Base-by-base conservation (phyloP, 2,888 invertebrate genomes). In the Dryadula phaetusa region DNA sequence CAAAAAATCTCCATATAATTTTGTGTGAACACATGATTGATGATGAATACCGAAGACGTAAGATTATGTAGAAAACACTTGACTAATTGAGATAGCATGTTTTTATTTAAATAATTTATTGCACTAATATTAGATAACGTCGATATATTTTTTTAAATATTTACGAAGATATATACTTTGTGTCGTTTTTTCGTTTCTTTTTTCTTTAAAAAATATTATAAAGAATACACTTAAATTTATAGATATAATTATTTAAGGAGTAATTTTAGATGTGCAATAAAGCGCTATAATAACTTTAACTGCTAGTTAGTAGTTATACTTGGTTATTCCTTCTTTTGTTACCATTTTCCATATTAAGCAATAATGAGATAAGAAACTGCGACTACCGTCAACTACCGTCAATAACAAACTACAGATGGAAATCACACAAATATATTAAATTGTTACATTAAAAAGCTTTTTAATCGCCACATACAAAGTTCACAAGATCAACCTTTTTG, bases 391-490 rank as follows among this genome's bases (percentile, higher is more conserved):
- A 10, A 37, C 2, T 37, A 28, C 28, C 28, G n/a, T n/a, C 7
- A 54, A 53, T 54, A 12, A 22, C 25, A 56, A n/a, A 40, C 16
- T 25, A n/a, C 40, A 5, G 7, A 0, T n/a, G 40, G 25, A 40
- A 56, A n/a, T n/a, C 6, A 22, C 2, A 56, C 12, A 25, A 40
- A 40, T 2, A 10, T 34, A 28, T 65, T 58, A 47, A 65, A 18
- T 49, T 49, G 47, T 64, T 49, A 49, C 56, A 64, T 58, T 40
- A 58, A 64, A 64, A 64, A 58, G 28, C 40, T 58, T 49, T 64
- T 64, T 56, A 64, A 34, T 60, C 22, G 40, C 18, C 28, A 22
- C 28, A 18, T 47, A 62, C 47, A 64, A 58, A 58, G 25, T 47
- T 64, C 56, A 56, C 22, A 28, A 40, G 28, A 63, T 62, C 44